Evolutionary conservation across 2,797 vertebrate genomes (phyloP), one percentile per base, ranked within the genome.

Genomic region (Clangula hyemalis): DNA sequence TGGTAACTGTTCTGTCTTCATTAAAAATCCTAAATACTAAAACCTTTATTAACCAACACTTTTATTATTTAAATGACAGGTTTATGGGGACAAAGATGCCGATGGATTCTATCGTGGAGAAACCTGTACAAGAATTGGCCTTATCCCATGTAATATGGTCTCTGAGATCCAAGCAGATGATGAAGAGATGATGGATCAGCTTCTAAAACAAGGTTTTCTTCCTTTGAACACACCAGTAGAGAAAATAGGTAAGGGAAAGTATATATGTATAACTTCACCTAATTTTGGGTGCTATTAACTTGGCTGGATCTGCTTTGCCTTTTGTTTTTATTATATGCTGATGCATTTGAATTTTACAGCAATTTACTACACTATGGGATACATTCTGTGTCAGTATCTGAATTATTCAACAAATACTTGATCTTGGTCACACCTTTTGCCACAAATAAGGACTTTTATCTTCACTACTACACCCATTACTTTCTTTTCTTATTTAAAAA

Each of bases 81-180:
- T 99, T 75, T 99, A 99, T 34, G 99, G 99, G 8, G 98, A 99
- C 71, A 99, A 99, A 95, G 99, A 99, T 43, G 99, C 98, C 0
- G 99, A 99, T 27, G 99, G 99, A 14, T 99, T 99, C 97, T 99
- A 99, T 97, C 98, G 98, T 34, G 99, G 99, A 12, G 98, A 99
- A 95, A 98, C 99, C 80, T 98, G 98, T 21, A 98, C 99, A 6
- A 97, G 99, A 39, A 96, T 97, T 30, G 99, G 99, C 84, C 98
- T 99, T 91, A 99, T 99, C 64, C 99, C 99, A 1, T 99, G 99
- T 76, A 99, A 99, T 94, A 99, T 99, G 99, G 99, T 99, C 73
- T 99, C 99, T 2, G 99, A 99, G 95, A 99, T 99, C 95, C 99
- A 99, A 92, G 99, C 99, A 1, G 99, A 99, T 22, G 99, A 99